Base-by-base conservation (phyloP, 1,140 invertebrate species). In the Physella acuta region DNA sequence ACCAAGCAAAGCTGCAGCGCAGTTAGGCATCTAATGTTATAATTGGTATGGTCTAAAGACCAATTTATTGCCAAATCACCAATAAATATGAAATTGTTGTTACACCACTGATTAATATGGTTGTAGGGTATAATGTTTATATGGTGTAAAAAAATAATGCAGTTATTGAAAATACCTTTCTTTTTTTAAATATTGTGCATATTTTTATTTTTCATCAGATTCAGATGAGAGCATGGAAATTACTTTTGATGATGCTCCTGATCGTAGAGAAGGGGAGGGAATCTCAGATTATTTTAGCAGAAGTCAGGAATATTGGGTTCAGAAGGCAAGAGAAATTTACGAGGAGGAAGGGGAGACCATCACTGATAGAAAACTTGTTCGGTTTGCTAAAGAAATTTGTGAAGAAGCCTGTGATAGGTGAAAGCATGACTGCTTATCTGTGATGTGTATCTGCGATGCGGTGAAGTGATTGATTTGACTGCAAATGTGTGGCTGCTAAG, bases 351-450 rank as follows among this genome's bases (percentile, higher is more conserved):
- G 74, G 16, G 71, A 75, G 55, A 53, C 26, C 24, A 69, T 79
- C 28, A 73, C 72, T 11, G 71, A 72, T 31, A 65, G 71, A 61
- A 75, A 71, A 58, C 55, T 78, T 58, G 26, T 70, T 8, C 75
- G 76, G 37, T 73, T 78, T 67, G 75, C 74, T 20, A 75, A 74
- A 49, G 76, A 79, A 55, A 69, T 79, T 59, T 79, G 76, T 71
- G 63, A 73, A n/a, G 73, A 77, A 49, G 74, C 74, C 14, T 68
- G 66, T 56, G 52, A 56, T 3, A 66, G n/a, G 56, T 66, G 26
- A 66, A 30, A n/a, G n/a, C n/a, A n/a, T n/a, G n/a, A n/a, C n/a
- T n/a, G n/a, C n/a, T n/a, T n/a, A n/a, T n/a, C n/a, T n/a, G n/a
- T n/a, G n/a, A n/a, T n/a, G n/a, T n/a, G n/a, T n/a, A n/a, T n/a